Percentiles rank a stretch among this genome's conserved stretches.
Conservation (phyloP, 2,113 vertebrate species). For the Nymphicus hollandicus region DNA sequence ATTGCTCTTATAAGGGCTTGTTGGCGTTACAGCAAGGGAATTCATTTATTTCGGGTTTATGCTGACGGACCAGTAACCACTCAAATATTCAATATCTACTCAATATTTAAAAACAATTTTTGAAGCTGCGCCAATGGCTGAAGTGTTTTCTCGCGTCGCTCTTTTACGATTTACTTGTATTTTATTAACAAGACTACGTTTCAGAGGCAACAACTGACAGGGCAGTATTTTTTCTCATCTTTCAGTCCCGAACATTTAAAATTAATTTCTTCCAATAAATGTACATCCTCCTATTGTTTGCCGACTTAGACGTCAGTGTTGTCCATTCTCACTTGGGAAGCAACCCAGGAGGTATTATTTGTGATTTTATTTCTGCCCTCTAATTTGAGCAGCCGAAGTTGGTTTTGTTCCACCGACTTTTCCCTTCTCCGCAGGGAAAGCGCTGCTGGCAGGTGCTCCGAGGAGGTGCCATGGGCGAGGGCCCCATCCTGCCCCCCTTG, state of each 20-base stretch:
- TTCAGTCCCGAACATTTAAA: neutral
- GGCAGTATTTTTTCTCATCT: neutral
- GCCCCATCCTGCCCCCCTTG: neutral
- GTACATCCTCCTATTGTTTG: neutral
- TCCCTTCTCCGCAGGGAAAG: neutral
- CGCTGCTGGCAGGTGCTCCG: neutral
- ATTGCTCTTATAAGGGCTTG: constrained; percentile 32
- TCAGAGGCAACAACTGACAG: neutral
- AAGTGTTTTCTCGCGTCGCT: neutral
- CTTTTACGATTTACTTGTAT: neutral
- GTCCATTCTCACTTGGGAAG: neutral
- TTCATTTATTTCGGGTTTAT: constrained; percentile 47
- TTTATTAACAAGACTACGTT: neutral
- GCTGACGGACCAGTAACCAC: neutral
- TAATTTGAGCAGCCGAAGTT: neutral
- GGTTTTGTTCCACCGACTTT: neutral
- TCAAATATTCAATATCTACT: neutral
- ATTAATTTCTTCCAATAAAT: neutral
- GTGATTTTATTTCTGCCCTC: neutral
- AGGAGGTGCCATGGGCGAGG: neutral
- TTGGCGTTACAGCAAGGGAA: constrained; percentile 50
- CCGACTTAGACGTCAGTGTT: neutral
- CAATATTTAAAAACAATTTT: neutral
- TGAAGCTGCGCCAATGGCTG: neutral
- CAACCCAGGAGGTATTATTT: neutral